Conservation (phyloP, 2,113 vertebrate genomes). For the Salvelinus sp. region DNA sequence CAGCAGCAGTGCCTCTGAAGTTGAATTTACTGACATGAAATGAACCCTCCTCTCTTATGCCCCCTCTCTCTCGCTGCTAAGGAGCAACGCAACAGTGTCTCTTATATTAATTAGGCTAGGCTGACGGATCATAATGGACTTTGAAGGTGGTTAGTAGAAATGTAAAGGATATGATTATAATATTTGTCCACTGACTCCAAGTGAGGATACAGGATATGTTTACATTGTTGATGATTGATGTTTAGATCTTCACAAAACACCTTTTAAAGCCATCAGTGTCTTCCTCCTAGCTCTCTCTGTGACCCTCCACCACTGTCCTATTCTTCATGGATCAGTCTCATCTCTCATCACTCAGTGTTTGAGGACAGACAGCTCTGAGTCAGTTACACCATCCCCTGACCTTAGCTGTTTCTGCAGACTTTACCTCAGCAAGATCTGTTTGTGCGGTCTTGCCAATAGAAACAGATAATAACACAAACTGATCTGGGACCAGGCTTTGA, state of each 20-base stretch:
- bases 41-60: not conserved
- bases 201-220: too few relatives aligned
- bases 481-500: too few relatives aligned
- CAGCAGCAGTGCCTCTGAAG: conserved; percentile 45
- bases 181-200: conserved; percentile 20
- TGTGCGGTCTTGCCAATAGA: too few relatives aligned
- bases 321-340: too few relatives aligned
- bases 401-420: not conserved
- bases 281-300: too few relatives aligned
- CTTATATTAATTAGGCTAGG: conserved; percentile 47
- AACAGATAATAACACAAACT: too few relatives aligned
- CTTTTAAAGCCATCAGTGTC: too few relatives aligned
- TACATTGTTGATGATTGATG: too few relatives aligned
- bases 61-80: not conserved
- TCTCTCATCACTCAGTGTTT: too few relatives aligned
- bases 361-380: not conserved
- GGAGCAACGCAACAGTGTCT: not conserved
- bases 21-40: conserved; percentile 21
- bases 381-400: conserved; percentile 9
- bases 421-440: too few relatives aligned
- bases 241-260: too few relatives aligned
- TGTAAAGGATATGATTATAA: conserved; percentile 27
- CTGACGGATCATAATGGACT: conserved; percentile 42
- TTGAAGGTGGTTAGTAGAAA: conserved; percentile 27
- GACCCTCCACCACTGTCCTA: too few relatives aligned